Evolutionary conservation across 2,888 invertebrate genomes (phyloP), one percentile per base, ranked within the genome.

Genomic region (Clitarchus hookeri): DNA sequence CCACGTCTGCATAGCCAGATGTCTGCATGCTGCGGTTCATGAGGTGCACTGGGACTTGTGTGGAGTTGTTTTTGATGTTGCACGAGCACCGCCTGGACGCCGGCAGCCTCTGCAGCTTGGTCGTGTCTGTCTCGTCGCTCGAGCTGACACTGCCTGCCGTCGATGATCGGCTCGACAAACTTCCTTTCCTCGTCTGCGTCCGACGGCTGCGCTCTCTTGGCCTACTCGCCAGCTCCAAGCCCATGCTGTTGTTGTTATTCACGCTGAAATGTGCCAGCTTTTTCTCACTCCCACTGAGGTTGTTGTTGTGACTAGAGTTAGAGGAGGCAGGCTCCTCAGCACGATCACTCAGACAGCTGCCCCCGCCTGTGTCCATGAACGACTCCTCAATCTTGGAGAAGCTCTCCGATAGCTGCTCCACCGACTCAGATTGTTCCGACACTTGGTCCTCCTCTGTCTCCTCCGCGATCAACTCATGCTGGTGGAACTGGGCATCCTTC

Each of bases 1-100:
- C 85, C 23, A 85, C 12, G 86, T 89, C 90, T 9, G 88, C 84
- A 83, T 89, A 92, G 87, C 89, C 93, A 0, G 95, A 95, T 11
- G 96, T 96, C 91, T 96, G 96, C 92, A 96, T 96, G 89, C 96
- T 95, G 90, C 94, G 94, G 89, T 96, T 96, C 89, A 95, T 93
- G 89, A 94, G 93, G 88, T 93, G 92, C 44, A 92, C 90, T 85
- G 93, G 93, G 87, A 93, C 91, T 89, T 93, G 93, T 44, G 93
- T 93, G 44, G 93, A 92, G 79, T 85, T 87, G 84, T 88, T 88
- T 77, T 27, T 84, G 36, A 79, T 84, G 19, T 80, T 79, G n/a
- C 44, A 85, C 79, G 53, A 23, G 54, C 84, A 87, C 12, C 25
- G 54, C 27, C 54, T 85, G 84, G 92, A 92, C 92, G 23, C 83